Base-by-base conservation (phyloP, 2,113 vertebrate genomes). In the Gobio gobio region DNA sequence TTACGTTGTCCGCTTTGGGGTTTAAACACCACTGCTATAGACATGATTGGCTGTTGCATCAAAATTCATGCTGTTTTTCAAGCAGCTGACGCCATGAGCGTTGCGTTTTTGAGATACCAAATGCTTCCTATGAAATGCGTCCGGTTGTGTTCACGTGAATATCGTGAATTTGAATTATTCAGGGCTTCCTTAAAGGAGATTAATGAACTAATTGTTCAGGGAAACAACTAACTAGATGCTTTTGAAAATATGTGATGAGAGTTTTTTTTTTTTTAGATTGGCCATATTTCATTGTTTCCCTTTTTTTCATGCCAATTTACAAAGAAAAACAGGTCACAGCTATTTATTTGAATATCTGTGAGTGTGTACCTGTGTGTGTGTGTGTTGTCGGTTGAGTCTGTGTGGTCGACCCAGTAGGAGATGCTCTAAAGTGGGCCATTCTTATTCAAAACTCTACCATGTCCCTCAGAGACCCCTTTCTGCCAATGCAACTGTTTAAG, bases 371-470 rank as follows among this genome's bases (percentile, higher is more conserved):
- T 82, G 78, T 90, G 75, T 88, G 58, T 90, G 75, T 88, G 58
- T 79, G 77, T 86, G 87, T 86, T 22, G 36, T 61, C n/a, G 43
- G 51, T 77, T 68, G 64, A 70, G 66, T 70, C 83, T 70, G 64
- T 86, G 74, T 54, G 85, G 82, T 83, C 76, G 86, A 83, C 83
- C 86, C 78, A 83, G 86, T 82, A 82, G 84, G 84, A 86, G 85
- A 89, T 87, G 84, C 85, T 89, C 86, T 92, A 90, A 94, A 94
- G 90, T 94, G 94, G 94, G 94, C 89, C 93, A 94, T 80, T 84
- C 89, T 94, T 94, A 92, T 93, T 94, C 91, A 94, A 93, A 91
- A 91, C 86, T 91, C 89, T 89, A 89, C 86, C 83, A 59, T 85
- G 77, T 83, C 87, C 94, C 86, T 92, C 85, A 84, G 90, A 92